phyloP scores from a whole-genome alignment of 1,140 invertebrate species.

The Penaeus japonicus region DNA sequence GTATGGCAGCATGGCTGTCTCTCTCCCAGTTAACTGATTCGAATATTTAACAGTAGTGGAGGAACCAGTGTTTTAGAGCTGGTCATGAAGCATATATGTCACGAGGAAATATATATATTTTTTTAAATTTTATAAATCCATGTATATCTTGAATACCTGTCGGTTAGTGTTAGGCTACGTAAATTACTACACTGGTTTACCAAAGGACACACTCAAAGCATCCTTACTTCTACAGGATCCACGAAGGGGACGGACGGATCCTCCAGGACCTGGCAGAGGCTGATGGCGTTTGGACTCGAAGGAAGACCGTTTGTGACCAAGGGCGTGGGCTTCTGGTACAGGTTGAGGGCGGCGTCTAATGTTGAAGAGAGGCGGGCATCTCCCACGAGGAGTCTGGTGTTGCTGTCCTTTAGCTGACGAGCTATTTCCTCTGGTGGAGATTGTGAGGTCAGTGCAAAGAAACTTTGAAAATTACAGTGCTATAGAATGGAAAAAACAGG shows the following conservation, averaged over 20 bases:
- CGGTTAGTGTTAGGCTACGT: neutral
- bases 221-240: constrained; percentile 27
- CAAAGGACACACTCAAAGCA: neutral
- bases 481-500: no score
- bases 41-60: no score
- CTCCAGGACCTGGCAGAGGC: constrained; percentile 25
- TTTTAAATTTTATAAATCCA: no score
- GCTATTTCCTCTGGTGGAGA: constrained; percentile 44
- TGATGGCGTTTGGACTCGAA: neutral
- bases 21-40: constrained; percentile 14
- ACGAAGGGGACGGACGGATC: constrained; percentile 26
- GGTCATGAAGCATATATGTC: no score
- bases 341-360: constrained; percentile 11
- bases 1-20: constrained; percentile 30
- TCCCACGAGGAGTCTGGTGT: constrained; percentile 29
- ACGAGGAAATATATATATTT: no score
- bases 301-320: neutral
- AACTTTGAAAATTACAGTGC: no score
- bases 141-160: neutral
- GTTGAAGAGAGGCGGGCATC: neutral
- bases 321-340: neutral
- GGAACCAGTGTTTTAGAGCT: neutral
- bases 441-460: no score
- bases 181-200: neutral
- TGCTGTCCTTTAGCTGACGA: constrained; percentile 44